Evolutionary conservation across 2,113 vertebrate genomes (phyloP), one percentile per base, ranked within the genome.

Genomic region (Balaenoptera acutorostrata): DNA sequence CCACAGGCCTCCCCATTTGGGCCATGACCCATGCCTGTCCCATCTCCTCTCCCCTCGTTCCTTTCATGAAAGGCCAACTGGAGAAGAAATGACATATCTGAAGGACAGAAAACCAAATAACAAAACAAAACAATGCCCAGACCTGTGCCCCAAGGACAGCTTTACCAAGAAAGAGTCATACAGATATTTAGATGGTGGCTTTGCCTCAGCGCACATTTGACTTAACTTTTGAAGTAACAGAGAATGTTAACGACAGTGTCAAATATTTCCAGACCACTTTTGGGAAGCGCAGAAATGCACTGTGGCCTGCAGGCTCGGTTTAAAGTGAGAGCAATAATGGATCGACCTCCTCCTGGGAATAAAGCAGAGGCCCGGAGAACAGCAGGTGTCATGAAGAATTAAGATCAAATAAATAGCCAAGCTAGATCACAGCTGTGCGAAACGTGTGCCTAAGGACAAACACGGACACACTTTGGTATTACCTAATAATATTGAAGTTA

Each of bases 221-320:
- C 72, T 71, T 75, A 5, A 46, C 64, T 68, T 14, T 39, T 9
- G 61, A 82, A 71, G 82, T 33, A n/a, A 93, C 8, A 8, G 2
- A 10, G 69, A 41, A 46, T 88, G 18, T 57, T 52, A 78, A 59
- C 23, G 68, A 96, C 64, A 46, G 83, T 11, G 63, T 63, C 72
- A 63, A 18, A 71, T 20, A 41, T n/a, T 92, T 59, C 82, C 93
- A 68, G 66, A 93, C 83, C 87, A 55, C 91, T 85, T 61, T 5
- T 1, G 61, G 90, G 78, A 91, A 15, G 61, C 55, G 21, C 3
- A 63, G 82, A 68, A 57, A 25, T 0, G 5, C 52, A 39, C 4
- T 13, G 74, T 8, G 57, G 68, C 41, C 91, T 9, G 20, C 7
- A 21, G 90, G 55, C 78, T 87, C 0, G 0, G 5, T 12, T 31